A percentile compares a stretch with the other conserved stretches of the same genome.
Evolutionary conservation across 2,797 vertebrate genomes (phyloP).

Genomic region (Phalanger gymnotis): DNA sequence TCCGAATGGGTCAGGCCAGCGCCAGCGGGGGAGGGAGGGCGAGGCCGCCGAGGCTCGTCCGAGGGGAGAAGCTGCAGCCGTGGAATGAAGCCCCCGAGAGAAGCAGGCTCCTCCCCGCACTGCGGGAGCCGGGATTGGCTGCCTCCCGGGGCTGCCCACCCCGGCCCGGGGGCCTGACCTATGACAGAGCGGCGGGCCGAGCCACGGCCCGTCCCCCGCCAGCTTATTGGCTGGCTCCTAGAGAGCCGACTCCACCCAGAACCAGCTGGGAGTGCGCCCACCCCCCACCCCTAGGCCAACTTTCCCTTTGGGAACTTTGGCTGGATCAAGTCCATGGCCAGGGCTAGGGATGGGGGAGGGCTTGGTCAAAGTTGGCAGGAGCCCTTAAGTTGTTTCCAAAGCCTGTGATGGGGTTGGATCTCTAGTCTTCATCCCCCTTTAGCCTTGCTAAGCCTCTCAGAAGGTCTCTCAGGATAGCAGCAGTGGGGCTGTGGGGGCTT

Average conservation of each 20-base stretch:
- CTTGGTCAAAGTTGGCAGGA: neutral
- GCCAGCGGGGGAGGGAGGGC: neutral
- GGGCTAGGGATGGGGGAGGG: too few relatives aligned
- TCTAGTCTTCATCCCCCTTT: neutral
- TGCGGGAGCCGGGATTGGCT: neutral
- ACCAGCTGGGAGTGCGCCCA: neutral
- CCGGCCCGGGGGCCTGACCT: neutral
- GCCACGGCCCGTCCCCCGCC: neutral
- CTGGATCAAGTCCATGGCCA: neutral
- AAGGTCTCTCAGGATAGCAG: neutral
- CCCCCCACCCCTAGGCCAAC: neutral
- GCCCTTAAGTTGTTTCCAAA: neutral
- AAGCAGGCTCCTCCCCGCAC: neutral
- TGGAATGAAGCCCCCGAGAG: conserved; percentile 26
- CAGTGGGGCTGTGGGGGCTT: neutral
- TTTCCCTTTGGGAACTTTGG: neutral
- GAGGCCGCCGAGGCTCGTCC: neutral
- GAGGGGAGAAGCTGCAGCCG: neutral
- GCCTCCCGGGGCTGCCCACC: neutral
- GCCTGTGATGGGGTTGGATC: neutral
- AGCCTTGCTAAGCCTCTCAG: neutral
- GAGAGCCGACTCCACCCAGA: neutral
- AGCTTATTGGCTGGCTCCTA: neutral
- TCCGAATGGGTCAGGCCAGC: neutral
- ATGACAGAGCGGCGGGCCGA: neutral